Evolutionary conservation across 2,797 vertebrate species (phyloP).

Genomic region (Philypnodon macrostomus): DNA sequence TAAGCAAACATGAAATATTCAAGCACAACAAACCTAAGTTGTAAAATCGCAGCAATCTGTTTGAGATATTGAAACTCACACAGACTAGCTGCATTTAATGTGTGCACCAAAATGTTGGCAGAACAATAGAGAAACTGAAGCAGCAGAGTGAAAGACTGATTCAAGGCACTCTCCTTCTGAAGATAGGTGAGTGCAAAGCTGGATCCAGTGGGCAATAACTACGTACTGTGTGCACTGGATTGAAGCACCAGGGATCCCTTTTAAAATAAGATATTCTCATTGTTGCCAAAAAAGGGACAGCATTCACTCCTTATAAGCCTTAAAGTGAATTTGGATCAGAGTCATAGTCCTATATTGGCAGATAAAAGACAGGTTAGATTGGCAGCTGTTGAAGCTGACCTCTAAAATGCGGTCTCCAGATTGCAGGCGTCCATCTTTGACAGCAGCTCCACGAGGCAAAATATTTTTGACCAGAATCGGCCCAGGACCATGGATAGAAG

Average conservation of each 20-base stretch:
- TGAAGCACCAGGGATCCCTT: neutral
- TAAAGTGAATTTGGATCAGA: too few relatives aligned
- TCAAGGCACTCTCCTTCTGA: slow-evolving; percentile 2
- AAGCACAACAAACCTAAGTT: neutral
- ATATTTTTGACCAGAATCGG: slow-evolving; percentile 98
- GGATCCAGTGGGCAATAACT: slow-evolving; percentile 2
- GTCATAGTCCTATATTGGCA: too few relatives aligned
- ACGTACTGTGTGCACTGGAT: neutral
- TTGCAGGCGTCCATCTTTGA: slow-evolving; percentile 93
- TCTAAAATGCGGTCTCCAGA: slow-evolving; percentile 95
- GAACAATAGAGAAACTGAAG: slow-evolving; percentile 7
- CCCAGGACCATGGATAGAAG: slow-evolving; percentile 89
- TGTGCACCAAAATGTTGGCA: slow-evolving; percentile 6
- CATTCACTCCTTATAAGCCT: too few relatives aligned
- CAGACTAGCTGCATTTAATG: slow-evolving; percentile 5
- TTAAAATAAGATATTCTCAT: too few relatives aligned
- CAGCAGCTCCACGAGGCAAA: slow-evolving; percentile 92
- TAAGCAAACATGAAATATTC: neutral
- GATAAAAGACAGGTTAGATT: too few relatives aligned
- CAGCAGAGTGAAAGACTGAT: slow-evolving; percentile 1
- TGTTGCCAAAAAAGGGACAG: too few relatives aligned
- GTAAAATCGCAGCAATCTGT: slow-evolving; percentile 5
- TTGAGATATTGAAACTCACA: neutral
- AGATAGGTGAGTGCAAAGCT: neutral
- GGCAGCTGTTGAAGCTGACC: slow-evolving; percentile 62